phyloP scores from a whole-genome alignment of 2,113 vertebrate species.

The Saccopteryx bilineata region DNA sequence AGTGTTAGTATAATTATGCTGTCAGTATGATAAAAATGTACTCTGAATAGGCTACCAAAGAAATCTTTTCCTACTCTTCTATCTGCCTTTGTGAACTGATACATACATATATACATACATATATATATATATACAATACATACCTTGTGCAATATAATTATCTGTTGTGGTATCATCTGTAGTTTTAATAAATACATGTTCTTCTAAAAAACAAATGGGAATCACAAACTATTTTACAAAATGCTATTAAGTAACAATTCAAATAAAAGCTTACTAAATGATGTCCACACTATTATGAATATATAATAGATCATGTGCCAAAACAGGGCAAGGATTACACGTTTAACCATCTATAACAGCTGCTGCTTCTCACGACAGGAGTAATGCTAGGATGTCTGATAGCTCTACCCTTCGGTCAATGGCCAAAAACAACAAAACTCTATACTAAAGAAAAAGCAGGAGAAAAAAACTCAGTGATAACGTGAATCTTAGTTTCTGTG shows the following conservation, averaged over 20 bases:
- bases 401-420: neutral
- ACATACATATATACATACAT: neutral
- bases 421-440: slow-evolving; percentile 36
- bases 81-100: neutral
- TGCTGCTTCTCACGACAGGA: neutral
- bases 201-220: slow-evolving; percentile 89
- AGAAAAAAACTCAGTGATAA: neutral
- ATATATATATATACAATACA: slow-evolving; percentile 31
- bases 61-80: neutral
- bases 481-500: neutral
- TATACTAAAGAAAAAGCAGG: neutral
- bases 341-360: neutral
- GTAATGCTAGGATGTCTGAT: neutral
- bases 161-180: slow-evolving; percentile 86
- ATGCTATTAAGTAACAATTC: slow-evolving; percentile 48
- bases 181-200: slow-evolving; percentile 94
- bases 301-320: slow-evolving; percentile 1
- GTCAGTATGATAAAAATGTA: neutral
- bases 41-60: neutral
- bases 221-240: slow-evolving; percentile 74
- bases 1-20: neutral
- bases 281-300: neutral
- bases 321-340: neutral
- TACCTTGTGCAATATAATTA: slow-evolving; percentile 83
- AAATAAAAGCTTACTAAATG: slow-evolving; percentile 52